Evolutionary conservation across 2,113 vertebrate genomes (phyloP), one percentile per base, ranked within the genome.

Genomic region (Tachuris rubrigastra): DNA sequence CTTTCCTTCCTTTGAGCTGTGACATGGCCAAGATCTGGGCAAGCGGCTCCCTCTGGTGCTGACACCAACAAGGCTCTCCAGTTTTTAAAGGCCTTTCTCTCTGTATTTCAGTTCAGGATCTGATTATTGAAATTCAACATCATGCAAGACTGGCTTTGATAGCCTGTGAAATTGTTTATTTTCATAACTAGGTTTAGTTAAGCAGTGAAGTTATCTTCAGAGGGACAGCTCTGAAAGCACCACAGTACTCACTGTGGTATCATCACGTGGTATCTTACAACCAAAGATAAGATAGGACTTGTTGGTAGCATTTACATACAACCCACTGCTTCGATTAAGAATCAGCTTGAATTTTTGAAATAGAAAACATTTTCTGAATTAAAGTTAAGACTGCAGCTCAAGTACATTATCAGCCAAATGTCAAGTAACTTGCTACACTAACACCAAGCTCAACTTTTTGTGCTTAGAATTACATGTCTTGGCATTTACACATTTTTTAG

Each of bases 1-100:
- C 80, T 69, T 73, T 71, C 37, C 74, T 31, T 53, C 66, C 46
- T 53, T 52, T 22, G 44, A 78, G 72, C 28, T 24, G 50, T 75
- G 78, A 59, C 44, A 33, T 18, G 47, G 74, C 78, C 90, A 96
- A 97, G 97, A 97, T 72, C 42, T 90, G 89, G 95, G 96, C 87
- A 91, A 96, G 96, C 62, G 52, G 98, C 98, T 98, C 98, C 98
- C 98, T 98, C 98, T 98, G 97, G 97, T 97, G 98, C 92, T 86
- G 74, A 83, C 63, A 87, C 28, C 68, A 82, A n/a, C 5, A 27
- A 49, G 46, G 55, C 87, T 97, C 58, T 75, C 65, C 23, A 50
- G 44, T 31, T 75, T 62, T 85, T 31, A 33, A 46, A 71, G 30
- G 35, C 9, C 24, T 28, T 37, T 14, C 67, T 87, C 16, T 28